Conservation (phyloP, 2,113 vertebrate genomes). For the Tor tambroides region DNA sequence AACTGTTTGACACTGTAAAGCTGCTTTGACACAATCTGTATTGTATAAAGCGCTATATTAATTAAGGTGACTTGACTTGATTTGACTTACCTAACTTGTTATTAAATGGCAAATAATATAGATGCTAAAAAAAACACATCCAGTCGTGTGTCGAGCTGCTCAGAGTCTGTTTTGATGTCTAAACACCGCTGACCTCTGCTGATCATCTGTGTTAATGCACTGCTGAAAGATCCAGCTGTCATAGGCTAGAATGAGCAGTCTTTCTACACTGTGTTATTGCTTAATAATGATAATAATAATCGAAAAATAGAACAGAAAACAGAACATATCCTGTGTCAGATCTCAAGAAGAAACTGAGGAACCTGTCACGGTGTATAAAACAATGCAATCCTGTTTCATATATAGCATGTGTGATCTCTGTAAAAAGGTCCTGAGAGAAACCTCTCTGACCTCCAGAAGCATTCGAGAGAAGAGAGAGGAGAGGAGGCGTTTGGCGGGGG, state of each 20-base stretch:
- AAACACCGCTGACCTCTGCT: conserved; percentile 65
- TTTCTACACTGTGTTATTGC: not conserved
- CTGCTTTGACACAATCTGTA: too few species aligned
- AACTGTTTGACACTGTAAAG: too few species aligned
- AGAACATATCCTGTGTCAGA: not conserved
- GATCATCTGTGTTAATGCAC: conserved; percentile 54
- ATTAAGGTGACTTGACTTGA: too few species aligned
- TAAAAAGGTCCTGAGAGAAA: not conserved
- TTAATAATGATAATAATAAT: not conserved
- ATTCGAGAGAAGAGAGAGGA: not conserved
- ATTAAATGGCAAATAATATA: conserved; percentile 78
- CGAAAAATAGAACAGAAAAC: not conserved
- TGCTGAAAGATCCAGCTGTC: not conserved
- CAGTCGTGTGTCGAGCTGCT: conserved; percentile 65
- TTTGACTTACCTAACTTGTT: conserved; percentile 67
- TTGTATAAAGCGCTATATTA: too few species aligned
- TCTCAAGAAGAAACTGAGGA: not conserved
- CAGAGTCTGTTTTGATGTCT: conserved; percentile 43
- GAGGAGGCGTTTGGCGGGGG: not conserved
- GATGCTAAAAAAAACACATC: conserved; percentile 70
- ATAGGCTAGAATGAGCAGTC: not conserved
- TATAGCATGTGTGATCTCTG: not conserved
- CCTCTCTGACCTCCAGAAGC: not conserved
- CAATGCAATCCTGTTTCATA: not conserved
- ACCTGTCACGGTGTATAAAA: not conserved